A percentile compares a stretch with the other conserved stretches of the same genome.
Evolutionary conservation across 2,888 invertebrate genomes (phyloP).

Genomic region (Noctua fimbriata): DNA sequence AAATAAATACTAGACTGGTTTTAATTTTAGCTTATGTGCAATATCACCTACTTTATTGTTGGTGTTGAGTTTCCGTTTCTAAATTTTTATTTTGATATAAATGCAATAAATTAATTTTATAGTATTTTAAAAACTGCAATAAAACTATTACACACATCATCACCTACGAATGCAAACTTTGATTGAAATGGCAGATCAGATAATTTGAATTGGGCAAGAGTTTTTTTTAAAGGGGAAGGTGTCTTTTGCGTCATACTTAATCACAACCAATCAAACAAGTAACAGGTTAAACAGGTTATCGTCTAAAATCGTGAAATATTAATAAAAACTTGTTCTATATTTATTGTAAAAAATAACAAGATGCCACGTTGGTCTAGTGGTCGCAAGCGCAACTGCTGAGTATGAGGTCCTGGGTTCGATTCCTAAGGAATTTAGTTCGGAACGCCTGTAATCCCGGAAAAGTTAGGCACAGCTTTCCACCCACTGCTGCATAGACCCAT

Average conservation of each 20-base stretch:
- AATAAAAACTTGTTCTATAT: constrained; percentile 15
- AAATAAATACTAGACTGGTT: constrained; percentile 28
- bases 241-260: neutral
- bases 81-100: neutral
- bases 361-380: too few species aligned
- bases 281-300: constrained; percentile 9
- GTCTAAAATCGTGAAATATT: neutral
- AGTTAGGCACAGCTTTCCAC: too few species aligned
- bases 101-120: neutral
- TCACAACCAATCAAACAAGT: neutral
- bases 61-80: neutral
- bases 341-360: neutral
- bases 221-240: too few species aligned
- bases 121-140: neutral
- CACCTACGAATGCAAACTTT: too few species aligned
- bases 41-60: neutral
- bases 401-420: too few species aligned
- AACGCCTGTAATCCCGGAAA: too few species aligned
- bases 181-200: neutral
- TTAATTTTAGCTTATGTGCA: neutral
- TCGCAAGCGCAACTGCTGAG: too few species aligned
- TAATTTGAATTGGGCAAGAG: too few species aligned
- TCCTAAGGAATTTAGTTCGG: too few species aligned
- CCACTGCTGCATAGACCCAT: too few species aligned
- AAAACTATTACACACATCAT: neutral